A percentile compares a stretch with the other conserved stretches of the same genome.
Evolutionary conservation across 2,113 vertebrate species (phyloP).

Genomic region (Gopherus evgoodei): DNA sequence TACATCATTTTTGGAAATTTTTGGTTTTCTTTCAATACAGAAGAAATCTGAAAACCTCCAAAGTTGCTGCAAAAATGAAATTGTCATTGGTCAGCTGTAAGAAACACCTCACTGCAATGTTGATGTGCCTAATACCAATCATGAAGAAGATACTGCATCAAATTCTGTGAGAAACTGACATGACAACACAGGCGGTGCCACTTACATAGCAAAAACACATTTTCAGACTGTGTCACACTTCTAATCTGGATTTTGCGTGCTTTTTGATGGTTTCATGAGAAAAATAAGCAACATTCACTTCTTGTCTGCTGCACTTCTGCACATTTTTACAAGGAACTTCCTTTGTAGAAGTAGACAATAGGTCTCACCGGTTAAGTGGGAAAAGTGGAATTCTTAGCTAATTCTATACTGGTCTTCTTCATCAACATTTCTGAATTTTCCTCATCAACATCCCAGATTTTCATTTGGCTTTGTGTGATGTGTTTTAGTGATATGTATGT

Average conservation of each 20-base stretch:
- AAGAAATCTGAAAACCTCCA: neutral
- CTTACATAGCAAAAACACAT: neutral
- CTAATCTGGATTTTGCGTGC: neutral
- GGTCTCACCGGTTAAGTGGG: neutral
- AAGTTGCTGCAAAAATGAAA: accelerated
- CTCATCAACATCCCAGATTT: neutral
- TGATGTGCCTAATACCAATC: neutral
- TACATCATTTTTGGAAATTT: accelerated
- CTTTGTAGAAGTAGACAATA: accelerated
- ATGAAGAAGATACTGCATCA: neutral
- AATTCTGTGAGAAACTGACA: neutral
- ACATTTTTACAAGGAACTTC: neutral
- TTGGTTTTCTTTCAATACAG: neutral
- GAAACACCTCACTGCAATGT: neutral
- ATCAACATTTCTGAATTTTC: neutral
- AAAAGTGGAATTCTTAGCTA: neutral
- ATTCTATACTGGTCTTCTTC: neutral
- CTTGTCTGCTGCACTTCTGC: neutral
- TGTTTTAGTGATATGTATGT: neutral
- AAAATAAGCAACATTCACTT: neutral
- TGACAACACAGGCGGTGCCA: neutral
- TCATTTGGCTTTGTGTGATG: neutral
- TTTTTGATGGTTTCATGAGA: neutral
- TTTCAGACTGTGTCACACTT: accelerated
- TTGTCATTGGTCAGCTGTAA: neutral